A percentile compares a stretch with the other conserved stretches of the same genome.
phyloP scores from a whole-genome alignment of 1,140 invertebrate species.

The Ceratosolen fusciceps region DNA sequence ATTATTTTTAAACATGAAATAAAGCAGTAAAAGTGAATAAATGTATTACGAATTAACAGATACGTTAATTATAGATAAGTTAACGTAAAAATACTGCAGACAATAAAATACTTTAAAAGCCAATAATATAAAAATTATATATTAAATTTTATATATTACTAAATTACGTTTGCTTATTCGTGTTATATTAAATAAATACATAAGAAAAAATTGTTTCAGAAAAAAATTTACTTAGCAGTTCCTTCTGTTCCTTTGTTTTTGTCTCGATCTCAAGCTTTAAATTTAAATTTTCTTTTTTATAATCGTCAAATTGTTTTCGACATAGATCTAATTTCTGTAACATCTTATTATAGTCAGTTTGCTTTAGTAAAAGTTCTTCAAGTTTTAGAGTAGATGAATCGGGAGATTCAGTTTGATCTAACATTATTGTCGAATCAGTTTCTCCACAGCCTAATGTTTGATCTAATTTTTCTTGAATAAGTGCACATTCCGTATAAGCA shows the following conservation, averaged over 20 bases:
- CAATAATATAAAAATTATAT: too few species aligned
- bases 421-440: conserved; percentile 59
- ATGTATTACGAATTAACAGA: too few species aligned
- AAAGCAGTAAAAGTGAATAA: too few species aligned
- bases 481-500: conserved; percentile 75
- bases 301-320: conserved; percentile 50
- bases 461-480: conserved; percentile 74
- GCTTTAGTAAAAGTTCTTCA: conserved; percentile 47
- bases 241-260: conserved; percentile 47
- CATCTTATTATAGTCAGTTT: conserved; percentile 51
- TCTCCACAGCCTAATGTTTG: conserved; percentile 72
- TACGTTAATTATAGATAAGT: too few species aligned
- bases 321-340: conserved; percentile 52
- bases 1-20: too few species aligned
- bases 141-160: too few species aligned
- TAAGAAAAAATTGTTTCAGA: not conserved
- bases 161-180: too few species aligned
- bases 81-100: too few species aligned
- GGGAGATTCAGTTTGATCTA: conserved; percentile 23
- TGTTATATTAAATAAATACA: too few species aligned
- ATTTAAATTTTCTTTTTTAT: conserved; percentile 53
- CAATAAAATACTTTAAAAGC: too few species aligned
- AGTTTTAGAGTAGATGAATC: conserved; percentile 17
- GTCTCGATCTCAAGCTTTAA: conserved; percentile 47
- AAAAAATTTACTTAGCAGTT: conserved; percentile 43